Evolutionary conservation across 1,140 invertebrate species (phyloP).

Genomic region (Chrysomallon squamiferum): DNA sequence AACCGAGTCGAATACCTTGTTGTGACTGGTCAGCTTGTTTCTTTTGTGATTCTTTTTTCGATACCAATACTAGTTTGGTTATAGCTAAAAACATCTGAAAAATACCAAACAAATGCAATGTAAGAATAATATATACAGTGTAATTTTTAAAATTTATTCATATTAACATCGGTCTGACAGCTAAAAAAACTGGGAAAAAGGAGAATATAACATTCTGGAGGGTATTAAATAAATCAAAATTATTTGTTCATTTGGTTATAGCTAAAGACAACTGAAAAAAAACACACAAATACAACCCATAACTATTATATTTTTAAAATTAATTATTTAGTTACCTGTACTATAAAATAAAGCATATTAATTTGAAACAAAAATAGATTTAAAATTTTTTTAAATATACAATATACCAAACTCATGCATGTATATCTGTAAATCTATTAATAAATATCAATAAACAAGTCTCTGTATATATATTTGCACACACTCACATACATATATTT

Average conservation of each 20-base stretch:
- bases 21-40: constrained; percentile 60
- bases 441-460: neutral
- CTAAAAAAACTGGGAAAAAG: neutral
- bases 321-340: neutral
- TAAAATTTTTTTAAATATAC: neutral
- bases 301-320: neutral
- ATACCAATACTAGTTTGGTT: constrained; percentile 74
- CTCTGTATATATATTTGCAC: neutral
- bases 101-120: constrained; percentile 9
- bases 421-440: neutral
- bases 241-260: neutral
- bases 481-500: neutral
- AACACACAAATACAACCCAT: neutral
- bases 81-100: constrained; percentile 79
- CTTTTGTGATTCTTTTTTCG: constrained; percentile 70
- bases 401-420: neutral
- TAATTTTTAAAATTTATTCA: neutral
- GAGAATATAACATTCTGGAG: neutral
- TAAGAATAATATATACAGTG: neutral
- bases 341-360: neutral
- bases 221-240: neutral
- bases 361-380: neutral
- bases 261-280: neutral
- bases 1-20: constrained; percentile 41
- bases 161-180: neutral